Evolutionary conservation across 2,797 vertebrate genomes (phyloP), one percentile per base, ranked within the genome.

Genomic region (Mormyrus hasselquistii): DNA sequence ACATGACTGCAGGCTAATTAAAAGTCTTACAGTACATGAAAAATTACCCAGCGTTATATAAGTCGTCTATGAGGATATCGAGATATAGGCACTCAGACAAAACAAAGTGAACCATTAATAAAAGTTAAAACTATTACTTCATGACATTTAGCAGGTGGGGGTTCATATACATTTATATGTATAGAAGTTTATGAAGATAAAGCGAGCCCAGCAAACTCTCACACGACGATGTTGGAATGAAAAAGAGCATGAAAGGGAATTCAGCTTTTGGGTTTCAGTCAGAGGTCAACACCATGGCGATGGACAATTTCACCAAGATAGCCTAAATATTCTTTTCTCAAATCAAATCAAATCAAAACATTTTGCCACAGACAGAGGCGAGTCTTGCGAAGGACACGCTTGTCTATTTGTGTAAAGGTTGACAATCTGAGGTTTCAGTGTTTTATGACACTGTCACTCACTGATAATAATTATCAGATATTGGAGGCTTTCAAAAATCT

Each of bases 1-100:
- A 89, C 86, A 89, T 89, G 91, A 47, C 73, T 88, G 86, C 22
- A 90, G 89, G 90, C 90, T 92, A 91, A 91, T 93, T 92, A 91
- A 92, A 90, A 89, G 86, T 90, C 88, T 65, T 90, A 88, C 25
- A 29, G 25, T 29, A 29, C 82, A 91, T 91, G 91, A 91, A 89
- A 90, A 90, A 91, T 89, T 59, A 91, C 89, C 90, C 88, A 52
- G 90, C 53, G 88, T 87, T 87, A 84, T 88, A 88, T 47, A 88
- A 90, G 38, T 25, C 73, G 16, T 88, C 91, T 87, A 14, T 49
- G 22, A 87, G 88, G 79, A 89, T 85, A 59, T 82, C 44, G 84
- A 47, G 55, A 34, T 87, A 91, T 38, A 69, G 89, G 62, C 62
- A 22, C 82, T 53, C 82, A 87, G 85, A 86, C 57, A 88, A 85